Evolutionary conservation across 2,113 vertebrate genomes (phyloP), one percentile per base, ranked within the genome.

Genomic region (Neolamprologus modestus): DNA sequence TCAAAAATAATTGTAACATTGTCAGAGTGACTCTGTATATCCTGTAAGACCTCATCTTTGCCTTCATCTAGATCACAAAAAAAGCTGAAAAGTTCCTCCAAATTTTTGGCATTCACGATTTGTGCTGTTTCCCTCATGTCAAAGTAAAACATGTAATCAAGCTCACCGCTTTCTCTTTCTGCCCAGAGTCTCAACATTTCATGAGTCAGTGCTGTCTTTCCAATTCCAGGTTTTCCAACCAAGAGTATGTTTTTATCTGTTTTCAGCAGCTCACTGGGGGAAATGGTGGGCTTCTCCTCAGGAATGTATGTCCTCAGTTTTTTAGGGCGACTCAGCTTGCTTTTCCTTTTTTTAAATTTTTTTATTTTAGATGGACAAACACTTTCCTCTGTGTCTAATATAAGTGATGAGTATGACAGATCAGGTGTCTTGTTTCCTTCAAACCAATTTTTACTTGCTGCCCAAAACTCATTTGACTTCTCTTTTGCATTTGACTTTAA

Each of bases 111-210:
- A 9, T 50, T 5, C 4, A 2, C 13, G 3, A 68, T 16, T 1
- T 19, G 5, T 4, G 53, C 35, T 10, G 2, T 82, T 31, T 61
- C 6, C 55, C 91, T 92, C 84, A 90, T 88, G 63, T 88, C 88
- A 90, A 92, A 86, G 84, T 92, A 90, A 88, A 92, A 88, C 88
- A 92, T 92, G 86, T 90, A 92, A n/a, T 92, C 81, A 1, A 88
- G 73, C 31, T 80, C 47, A 5, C 7, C 1, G 13, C 13, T 9
- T 14, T 90, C 66, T 82, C 47, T 61, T 82, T 79, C 55, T 61
- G 81, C 24, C 91, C 86, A 92, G 21, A 86, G 81, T 73, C 33
- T 90, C 78, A 88, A 14, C 12, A 92, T 79, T 73, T 92, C 84
- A 53, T 1, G 4, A 53, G 50, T 53, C 50, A 53, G 5, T 0